Conservation (phyloP, 2,888 invertebrate species). For the Campaea margaritaria region DNA sequence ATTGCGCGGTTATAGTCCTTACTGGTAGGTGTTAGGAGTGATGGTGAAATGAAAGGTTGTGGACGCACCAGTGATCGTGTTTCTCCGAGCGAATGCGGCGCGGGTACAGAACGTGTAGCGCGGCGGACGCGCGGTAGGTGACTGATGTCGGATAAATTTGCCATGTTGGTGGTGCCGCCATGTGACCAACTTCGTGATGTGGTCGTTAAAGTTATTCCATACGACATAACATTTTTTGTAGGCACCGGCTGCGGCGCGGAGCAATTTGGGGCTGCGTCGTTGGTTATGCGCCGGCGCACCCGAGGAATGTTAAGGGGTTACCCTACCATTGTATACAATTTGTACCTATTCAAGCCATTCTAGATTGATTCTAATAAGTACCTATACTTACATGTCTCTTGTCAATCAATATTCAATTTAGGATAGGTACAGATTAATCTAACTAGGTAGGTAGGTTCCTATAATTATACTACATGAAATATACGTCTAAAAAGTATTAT, state of each 20-base stretch:
- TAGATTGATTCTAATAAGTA: too few relatives aligned
- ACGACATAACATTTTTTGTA: slow-evolving; percentile 21
- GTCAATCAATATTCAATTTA: too few relatives aligned
- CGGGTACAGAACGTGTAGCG: slow-evolving; percentile 62
- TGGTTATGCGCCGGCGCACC: slow-evolving; percentile 38
- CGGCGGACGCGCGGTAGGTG: slow-evolving; percentile 69
- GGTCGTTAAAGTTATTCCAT: slow-evolving; percentile 59
- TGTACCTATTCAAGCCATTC: too few relatives aligned
- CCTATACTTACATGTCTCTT: too few relatives aligned
- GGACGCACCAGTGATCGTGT: slow-evolving; percentile 68
- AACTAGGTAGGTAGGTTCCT: too few relatives aligned
- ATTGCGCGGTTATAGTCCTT: slow-evolving; percentile 38
- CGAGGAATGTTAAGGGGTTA: slow-evolving; percentile 12
- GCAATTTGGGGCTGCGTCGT: slow-evolving; percentile 19
- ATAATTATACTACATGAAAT: too few relatives aligned
- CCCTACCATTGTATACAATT: not conserved
- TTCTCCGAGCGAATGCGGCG: slow-evolving; percentile 47
- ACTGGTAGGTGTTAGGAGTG: slow-evolving; percentile 18
- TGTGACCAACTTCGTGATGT: slow-evolving; percentile 76
- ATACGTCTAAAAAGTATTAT: too few relatives aligned
- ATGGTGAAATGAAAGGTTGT: slow-evolving; percentile 40
- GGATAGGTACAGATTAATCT: too few relatives aligned
- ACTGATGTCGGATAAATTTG: slow-evolving; percentile 61
- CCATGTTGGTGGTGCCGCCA: slow-evolving; percentile 75
- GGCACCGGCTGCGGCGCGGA: slow-evolving; percentile 11